A percentile compares a stretch with the other conserved stretches of the same genome.
phyloP scores from a whole-genome alignment of 2,113 vertebrate species.

The Heterotis niloticus region DNA sequence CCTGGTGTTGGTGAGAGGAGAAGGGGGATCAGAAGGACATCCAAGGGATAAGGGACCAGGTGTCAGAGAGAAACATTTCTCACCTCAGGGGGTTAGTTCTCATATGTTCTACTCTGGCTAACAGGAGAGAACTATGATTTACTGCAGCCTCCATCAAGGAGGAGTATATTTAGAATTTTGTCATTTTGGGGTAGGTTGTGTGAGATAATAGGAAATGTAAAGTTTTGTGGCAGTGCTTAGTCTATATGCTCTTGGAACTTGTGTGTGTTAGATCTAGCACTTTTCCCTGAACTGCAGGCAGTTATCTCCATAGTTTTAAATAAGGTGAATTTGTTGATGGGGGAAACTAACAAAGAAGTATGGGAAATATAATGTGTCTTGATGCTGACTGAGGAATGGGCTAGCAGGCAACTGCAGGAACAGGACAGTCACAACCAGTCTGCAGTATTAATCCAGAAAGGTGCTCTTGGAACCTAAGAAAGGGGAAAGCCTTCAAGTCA shows the following conservation, averaged over 20 bases:
- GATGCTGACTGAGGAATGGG: background rate
- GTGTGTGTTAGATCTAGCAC: too few relatives aligned
- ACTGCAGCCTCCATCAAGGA: background rate
- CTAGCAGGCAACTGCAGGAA: background rate
- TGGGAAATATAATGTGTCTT: too few relatives aligned
- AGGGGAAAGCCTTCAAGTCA: background rate
- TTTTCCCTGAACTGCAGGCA: too few relatives aligned
- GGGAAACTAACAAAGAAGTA: too few relatives aligned
- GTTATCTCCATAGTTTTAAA: too few relatives aligned
- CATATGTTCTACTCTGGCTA: background rate
- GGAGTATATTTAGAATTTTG: too few relatives aligned
- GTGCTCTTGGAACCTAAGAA: background rate
- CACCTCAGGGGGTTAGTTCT: background rate
- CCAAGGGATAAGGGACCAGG: background rate
- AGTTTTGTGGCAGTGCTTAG: too few relatives aligned
- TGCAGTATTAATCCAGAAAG: background rate
- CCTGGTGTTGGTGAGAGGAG: conserved; percentile 8
- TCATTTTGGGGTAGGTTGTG: too few relatives aligned
- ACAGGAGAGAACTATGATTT: background rate
- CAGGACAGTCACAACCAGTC: background rate
- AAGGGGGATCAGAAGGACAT: conserved; percentile 19
- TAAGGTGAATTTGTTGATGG: too few relatives aligned
- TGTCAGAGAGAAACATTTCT: background rate
- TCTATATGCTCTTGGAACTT: too few relatives aligned
- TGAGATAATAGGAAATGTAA: too few relatives aligned